Evolutionary conservation across 2,888 invertebrate species (phyloP).

Genomic region (Rhagonycha lutea): DNA sequence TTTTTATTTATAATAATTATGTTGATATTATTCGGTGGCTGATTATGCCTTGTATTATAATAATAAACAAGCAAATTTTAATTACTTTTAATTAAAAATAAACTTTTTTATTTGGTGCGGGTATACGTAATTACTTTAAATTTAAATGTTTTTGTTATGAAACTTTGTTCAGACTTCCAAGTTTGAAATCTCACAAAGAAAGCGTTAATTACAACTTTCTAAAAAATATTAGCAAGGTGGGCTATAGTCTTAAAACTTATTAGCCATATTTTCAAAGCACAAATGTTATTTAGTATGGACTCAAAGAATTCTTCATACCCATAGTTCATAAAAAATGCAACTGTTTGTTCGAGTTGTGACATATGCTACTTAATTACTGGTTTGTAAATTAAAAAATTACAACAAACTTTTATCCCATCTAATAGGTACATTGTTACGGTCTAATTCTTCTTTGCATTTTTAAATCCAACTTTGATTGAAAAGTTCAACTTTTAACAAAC

Average conservation of each 20-base stretch:
- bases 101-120: neutral
- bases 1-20: neutral
- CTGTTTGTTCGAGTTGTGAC: neutral
- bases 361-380: neutral
- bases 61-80: neutral
- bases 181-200: neutral
- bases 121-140: neutral
- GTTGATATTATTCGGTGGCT: neutral
- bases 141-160: neutral
- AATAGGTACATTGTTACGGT: neutral
- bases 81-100: neutral
- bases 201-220: neutral
- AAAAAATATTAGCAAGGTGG: neutral
- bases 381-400: neutral
- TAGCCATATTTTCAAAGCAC: neutral
- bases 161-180: neutral
- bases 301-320: neutral
- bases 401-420: neutral
- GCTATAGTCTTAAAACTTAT: neutral
- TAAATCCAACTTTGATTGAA: neutral
- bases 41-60: neutral
- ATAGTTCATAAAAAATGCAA: neutral
- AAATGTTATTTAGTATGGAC: neutral
- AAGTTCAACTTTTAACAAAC: neutral
- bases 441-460: neutral